These are phyloP conservation scores for Malurus leucopterus DNA, from an alignment of 2,797 vertebrate genomes.

Conservation along the genomic window DNA sequence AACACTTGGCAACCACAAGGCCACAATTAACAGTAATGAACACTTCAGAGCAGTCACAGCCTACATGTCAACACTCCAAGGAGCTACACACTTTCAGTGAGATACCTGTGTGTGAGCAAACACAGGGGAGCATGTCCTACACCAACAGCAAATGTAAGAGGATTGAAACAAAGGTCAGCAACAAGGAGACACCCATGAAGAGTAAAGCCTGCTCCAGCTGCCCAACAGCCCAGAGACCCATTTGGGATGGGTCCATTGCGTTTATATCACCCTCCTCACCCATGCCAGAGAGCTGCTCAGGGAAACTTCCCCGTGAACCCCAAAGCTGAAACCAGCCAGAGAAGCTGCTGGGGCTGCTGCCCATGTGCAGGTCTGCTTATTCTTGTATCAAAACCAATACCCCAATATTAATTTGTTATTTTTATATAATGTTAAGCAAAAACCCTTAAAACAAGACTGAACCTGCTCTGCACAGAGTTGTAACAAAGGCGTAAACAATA, in stretches of 20 bases:
- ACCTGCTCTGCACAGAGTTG: neutral
- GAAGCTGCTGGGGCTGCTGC: neutral
- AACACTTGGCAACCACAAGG: slow-evolving; percentile 36
- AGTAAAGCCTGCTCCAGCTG: neutral
- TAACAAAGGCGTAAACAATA: neutral
- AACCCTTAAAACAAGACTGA: neutral
- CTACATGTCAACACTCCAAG: neutral
- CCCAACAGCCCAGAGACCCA: fast-evolving
- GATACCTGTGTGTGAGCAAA: neutral
- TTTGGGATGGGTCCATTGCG: fast-evolving
- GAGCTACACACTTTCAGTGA: neutral
- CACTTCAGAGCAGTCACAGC: slow-evolving; percentile 12
- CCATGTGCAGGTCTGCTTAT: fast-evolving
- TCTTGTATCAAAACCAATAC: neutral
- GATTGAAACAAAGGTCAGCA: neutral
- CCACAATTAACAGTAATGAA: slow-evolving; percentile 42
- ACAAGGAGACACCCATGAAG: neutral
- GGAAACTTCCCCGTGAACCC: neutral
- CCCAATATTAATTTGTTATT: fast-evolving
- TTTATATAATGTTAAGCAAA: neutral
- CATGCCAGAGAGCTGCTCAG: neutral
- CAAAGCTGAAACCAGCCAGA: neutral
- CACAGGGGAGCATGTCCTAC: neutral
- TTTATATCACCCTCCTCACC: neutral
- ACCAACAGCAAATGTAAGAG: neutral